Evolutionary conservation across 1,140 invertebrate genomes (phyloP).

Genomic region (Sycophila sp.): DNA sequence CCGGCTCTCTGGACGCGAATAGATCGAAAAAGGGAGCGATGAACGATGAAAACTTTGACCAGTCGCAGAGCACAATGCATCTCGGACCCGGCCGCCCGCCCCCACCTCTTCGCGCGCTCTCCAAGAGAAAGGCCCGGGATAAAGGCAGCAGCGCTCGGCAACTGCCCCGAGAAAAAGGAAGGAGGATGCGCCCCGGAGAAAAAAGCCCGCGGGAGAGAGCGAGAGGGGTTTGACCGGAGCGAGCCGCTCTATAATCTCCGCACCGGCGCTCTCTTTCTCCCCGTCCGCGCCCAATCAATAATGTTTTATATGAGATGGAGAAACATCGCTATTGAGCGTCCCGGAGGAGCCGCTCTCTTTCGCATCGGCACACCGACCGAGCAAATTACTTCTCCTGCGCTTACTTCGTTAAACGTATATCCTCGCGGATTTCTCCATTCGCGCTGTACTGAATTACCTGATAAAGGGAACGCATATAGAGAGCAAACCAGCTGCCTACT

Average conservation of each 20-base stretch:
- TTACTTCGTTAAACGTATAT: too few species aligned
- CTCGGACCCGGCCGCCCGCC: constrained; percentile 43
- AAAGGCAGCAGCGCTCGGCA: background rate
- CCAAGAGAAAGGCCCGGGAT: background rate
- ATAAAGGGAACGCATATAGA: too few species aligned
- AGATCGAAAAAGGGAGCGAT: constrained; percentile 46
- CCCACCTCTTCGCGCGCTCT: constrained; percentile 47
- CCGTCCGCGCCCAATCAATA: constrained; percentile 60
- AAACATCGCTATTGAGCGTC: background rate
- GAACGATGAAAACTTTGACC: constrained; percentile 63
- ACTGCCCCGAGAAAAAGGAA: constrained; percentile 15
- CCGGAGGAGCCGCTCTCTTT: too few species aligned
- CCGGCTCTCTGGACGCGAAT: constrained; percentile 19
- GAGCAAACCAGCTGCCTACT: too few species aligned
- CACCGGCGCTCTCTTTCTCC: constrained; percentile 54
- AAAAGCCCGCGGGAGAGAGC: constrained; percentile 1
- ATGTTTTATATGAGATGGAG: constrained; percentile 52
- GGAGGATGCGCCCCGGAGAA: background rate
- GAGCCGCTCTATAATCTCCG: constrained; percentile 53
- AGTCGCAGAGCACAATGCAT: constrained; percentile 58
- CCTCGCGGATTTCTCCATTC: too few species aligned
- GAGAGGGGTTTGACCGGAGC: background rate
- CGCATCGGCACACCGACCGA: background rate
- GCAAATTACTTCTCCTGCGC: too few species aligned
- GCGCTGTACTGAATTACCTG: too few species aligned